Evolutionary conservation across 2,888 invertebrate genomes (phyloP).

Genomic region (Dryocosmus kuriphilus): DNA sequence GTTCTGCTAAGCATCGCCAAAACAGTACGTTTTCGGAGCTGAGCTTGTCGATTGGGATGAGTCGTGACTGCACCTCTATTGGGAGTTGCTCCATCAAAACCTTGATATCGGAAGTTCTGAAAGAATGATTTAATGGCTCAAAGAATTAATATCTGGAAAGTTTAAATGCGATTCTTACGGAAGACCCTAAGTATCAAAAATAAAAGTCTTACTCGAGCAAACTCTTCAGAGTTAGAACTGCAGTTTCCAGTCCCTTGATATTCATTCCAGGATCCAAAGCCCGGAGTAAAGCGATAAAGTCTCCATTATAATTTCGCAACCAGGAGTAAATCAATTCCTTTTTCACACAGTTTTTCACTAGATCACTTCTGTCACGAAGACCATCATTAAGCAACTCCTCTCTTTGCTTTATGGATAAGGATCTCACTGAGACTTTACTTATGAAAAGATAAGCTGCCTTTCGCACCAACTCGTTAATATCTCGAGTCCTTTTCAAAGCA

Average conservation of each 20-base stretch:
- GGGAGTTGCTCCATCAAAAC: slow-evolving; percentile 78
- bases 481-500: slow-evolving; percentile 86
- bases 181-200: too few relatives aligned
- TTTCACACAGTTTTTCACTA: slow-evolving; percentile 78
- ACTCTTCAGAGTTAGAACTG: slow-evolving; percentile 79
- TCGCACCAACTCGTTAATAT: slow-evolving; percentile 88
- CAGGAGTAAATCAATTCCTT: slow-evolving; percentile 84
- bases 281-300: slow-evolving; percentile 85
- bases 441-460: slow-evolving; percentile 79
- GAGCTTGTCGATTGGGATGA: slow-evolving; percentile 79
- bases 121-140: slow-evolving; percentile 14
- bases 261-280: slow-evolving; percentile 82
- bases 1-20: slow-evolving; percentile 82
- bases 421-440: slow-evolving; percentile 79
- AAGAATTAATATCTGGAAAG: background rate
- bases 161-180: too few relatives aligned
- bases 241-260: slow-evolving; percentile 79
- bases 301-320: slow-evolving; percentile 85
- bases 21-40: slow-evolving; percentile 81
- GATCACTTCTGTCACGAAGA: slow-evolving; percentile 81
- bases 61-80: slow-evolving; percentile 75
- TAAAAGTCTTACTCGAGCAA: slow-evolving; percentile 78
- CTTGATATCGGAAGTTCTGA: slow-evolving; percentile 73
- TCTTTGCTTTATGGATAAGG: slow-evolving; percentile 83
- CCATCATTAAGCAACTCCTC: slow-evolving; percentile 82